Conservation (phyloP, 2,797 vertebrate species). For the Dallia pectoralis region DNA sequence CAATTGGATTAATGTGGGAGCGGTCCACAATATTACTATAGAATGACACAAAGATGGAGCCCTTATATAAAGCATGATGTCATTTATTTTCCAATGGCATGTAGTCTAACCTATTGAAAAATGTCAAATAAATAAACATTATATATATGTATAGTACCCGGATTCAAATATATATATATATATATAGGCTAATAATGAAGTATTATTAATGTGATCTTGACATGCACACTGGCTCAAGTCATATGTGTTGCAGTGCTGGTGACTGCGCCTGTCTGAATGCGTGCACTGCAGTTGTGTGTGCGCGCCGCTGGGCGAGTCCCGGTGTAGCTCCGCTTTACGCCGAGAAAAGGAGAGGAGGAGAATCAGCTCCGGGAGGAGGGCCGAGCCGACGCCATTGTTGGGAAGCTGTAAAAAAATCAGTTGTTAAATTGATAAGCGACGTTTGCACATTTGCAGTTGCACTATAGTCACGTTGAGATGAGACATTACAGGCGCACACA, state of each 20-base stretch:
- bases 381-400: conserved; percentile 81
- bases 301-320: conserved; percentile 84
- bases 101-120: no score
- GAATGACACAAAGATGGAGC: background rate
- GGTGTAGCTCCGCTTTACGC: conserved; percentile 71
- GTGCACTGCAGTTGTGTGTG: conserved; percentile 78
- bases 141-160: no score
- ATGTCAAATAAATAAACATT: no score
- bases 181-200: background rate
- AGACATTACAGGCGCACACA: conserved; percentile 27
- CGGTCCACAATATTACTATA: background rate
- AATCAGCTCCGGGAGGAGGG: conserved; percentile 70
- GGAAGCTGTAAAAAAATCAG: conserved; percentile 65
- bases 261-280: conserved; percentile 17
- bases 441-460: conserved; percentile 44
- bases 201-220: background rate
- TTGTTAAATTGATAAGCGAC: conserved; percentile 45
- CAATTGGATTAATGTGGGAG: background rate
- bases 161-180: background rate
- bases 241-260: background rate
- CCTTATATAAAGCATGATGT: background rate
- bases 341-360: conserved; percentile 78
- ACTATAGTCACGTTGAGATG: conserved; percentile 35
- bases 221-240: background rate
- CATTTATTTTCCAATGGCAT: no score